Base-by-base conservation (phyloP, 2,113 vertebrate species). In the Plotosus lineatus region DNA sequence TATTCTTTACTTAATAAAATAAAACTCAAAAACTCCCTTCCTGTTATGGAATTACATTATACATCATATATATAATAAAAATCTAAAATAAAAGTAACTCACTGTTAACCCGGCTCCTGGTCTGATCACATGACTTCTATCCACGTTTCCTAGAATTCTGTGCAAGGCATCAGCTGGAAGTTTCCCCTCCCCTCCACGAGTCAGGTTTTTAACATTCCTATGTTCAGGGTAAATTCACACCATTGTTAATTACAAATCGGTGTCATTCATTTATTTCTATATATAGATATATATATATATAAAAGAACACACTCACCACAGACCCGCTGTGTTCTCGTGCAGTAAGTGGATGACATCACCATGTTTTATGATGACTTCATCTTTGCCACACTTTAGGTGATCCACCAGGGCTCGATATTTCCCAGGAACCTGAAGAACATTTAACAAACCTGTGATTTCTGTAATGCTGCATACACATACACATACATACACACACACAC, bases 201-300 rank as follows among this genome's bases (percentile, higher is more conserved):
- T 97, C 84, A 97, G 85, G 86, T 98, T 97, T 91, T 91, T 95
- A 87, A 97, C 94, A 88, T 94, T 89, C 94, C 95, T 97, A 87
- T 44, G 69, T 7, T 26, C 33, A 28, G 61, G 4, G 19, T 66
- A 6, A 76, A 44, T 21, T 23, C 28, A 33, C 17, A 6, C 19
- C 17, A 36, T 38, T 17, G 2, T 63, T 4, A 63, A 15, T 17
- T 17, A 14, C 4, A 4, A 31, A 31, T 6, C 26, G 8, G 60
- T 4, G 3, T 21, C 17, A 63, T 21, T 44, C 42, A 17, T 3
- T n/a, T 14, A 68, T n/a, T n/a, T n/a, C n/a, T n/a, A n/a, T n/a
- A n/a, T n/a, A n/a, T 65, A 11, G 6, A 26, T 12, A 28, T 56
- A 21, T 6, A 3, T 55, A 9, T 23, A 19, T n/a, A 26, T 14